phyloP scores from a whole-genome alignment of 2,797 vertebrate genomes.

The Mus minutoides region DNA sequence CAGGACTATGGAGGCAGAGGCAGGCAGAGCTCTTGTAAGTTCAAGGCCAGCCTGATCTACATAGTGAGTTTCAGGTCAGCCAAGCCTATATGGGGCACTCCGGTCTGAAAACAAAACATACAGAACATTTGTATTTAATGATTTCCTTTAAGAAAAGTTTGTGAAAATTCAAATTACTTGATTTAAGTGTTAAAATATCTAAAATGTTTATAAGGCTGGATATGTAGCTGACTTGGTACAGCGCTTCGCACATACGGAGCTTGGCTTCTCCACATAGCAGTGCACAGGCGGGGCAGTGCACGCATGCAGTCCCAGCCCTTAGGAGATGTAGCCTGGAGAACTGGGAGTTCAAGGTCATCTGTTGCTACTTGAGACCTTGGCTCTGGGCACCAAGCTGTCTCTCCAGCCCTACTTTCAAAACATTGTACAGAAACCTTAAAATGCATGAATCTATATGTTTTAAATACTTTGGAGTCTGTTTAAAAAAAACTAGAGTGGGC shows the following conservation, averaged over 20 bases:
- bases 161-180: constrained; percentile 41
- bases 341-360: not conserved
- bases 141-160: constrained; percentile 23
- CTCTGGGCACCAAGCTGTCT: not conserved
- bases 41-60: not conserved
- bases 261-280: not conserved
- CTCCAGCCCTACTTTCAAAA: not conserved
- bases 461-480: not conserved
- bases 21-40: not conserved
- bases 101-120: not conserved
- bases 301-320: not conserved
- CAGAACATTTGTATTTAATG: not conserved
- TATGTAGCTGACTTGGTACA: not conserved
- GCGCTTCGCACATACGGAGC: not conserved
- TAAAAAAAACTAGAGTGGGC: not conserved
- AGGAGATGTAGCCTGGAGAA: not conserved
- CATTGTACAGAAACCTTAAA: not conserved
- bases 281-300: too few relatives aligned
- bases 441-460: not conserved
- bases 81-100: not conserved
- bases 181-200: constrained; percentile 35
- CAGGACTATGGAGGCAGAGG: not conserved
- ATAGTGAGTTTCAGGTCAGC: not conserved
- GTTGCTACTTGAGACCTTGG: not conserved
- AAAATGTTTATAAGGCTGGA: not conserved